Percentiles rank a stretch among this genome's conserved stretches.
phyloP scores from a whole-genome alignment of 1,140 invertebrate genomes.

The Trichonephila clavata region DNA sequence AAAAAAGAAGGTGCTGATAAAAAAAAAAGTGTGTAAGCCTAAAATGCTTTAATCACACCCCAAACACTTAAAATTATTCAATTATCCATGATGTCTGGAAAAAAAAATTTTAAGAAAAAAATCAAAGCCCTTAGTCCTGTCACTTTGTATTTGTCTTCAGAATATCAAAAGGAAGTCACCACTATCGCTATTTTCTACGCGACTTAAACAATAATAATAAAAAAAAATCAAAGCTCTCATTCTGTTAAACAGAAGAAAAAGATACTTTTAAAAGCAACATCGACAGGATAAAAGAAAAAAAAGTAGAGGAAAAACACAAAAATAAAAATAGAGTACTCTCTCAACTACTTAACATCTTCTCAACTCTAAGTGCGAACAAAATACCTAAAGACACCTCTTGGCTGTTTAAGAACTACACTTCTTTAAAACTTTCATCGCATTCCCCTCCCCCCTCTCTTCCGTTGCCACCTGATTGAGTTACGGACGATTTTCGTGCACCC shows the following conservation, averaged over 20 bases:
- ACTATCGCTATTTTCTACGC: neutral
- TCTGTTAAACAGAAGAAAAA: neutral
- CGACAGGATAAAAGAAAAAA: neutral
- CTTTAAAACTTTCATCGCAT: constrained; percentile 27
- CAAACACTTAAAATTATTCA: constrained; percentile 41
- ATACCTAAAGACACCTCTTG: constrained; percentile 52
- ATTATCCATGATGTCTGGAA: neutral
- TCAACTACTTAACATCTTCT: constrained; percentile 56
- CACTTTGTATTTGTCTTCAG: constrained; percentile 11
- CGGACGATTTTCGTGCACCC: constrained; percentile 20
- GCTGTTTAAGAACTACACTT: constrained; percentile 2
- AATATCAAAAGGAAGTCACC: constrained; percentile 11
- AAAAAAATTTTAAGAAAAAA: neutral
- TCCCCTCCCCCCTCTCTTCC: neutral
- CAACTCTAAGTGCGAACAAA: constrained; percentile 52
- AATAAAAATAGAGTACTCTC: neutral
- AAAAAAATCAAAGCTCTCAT: neutral
- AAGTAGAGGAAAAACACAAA: neutral
- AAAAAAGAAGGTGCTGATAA: neutral
- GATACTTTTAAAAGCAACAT: constrained; percentile 5
- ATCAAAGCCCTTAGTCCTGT: neutral
- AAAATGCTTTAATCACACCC: neutral
- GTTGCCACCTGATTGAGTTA: constrained; percentile 50
- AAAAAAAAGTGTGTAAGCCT: neutral
- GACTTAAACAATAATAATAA: neutral